Conservation (phyloP, 2,797 vertebrate genomes). For the Chloroceryle amazona region DNA sequence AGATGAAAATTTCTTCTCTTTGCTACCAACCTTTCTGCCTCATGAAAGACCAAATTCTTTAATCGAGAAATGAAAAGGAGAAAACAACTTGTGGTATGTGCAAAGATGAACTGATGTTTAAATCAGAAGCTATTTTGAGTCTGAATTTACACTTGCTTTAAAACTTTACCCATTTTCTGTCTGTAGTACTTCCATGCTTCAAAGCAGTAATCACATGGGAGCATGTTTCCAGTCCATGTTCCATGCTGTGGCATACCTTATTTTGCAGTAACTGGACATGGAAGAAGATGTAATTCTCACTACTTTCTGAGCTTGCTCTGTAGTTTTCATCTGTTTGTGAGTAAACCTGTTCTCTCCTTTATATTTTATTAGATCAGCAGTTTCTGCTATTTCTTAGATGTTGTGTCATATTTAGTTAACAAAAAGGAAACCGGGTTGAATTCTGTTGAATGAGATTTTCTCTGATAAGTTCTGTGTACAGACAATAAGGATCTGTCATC, state of each 20-base stretch:
- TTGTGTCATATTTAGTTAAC: background rate
- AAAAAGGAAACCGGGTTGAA: background rate
- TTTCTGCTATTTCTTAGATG: background rate
- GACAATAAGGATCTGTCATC: background rate
- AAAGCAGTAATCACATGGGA: background rate
- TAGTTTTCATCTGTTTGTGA: background rate
- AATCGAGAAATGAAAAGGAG: background rate
- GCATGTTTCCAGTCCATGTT: background rate
- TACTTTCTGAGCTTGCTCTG: background rate
- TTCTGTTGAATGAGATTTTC: background rate
- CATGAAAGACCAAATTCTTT: background rate
- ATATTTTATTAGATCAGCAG: background rate
- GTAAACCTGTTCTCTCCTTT: background rate
- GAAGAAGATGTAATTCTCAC: background rate
- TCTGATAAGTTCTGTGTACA: background rate
- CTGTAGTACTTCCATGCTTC: background rate
- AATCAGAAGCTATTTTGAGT: background rate
- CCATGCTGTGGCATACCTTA: background rate
- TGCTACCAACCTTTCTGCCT: background rate
- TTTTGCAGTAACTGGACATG: background rate
- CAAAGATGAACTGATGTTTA: background rate
- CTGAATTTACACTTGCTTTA: background rate
- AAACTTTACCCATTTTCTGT: background rate
- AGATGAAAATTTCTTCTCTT: background rate
- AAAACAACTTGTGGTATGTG: background rate